Conservation (phyloP, 2,888 invertebrate species). For the Callyntrura sp. region DNA sequence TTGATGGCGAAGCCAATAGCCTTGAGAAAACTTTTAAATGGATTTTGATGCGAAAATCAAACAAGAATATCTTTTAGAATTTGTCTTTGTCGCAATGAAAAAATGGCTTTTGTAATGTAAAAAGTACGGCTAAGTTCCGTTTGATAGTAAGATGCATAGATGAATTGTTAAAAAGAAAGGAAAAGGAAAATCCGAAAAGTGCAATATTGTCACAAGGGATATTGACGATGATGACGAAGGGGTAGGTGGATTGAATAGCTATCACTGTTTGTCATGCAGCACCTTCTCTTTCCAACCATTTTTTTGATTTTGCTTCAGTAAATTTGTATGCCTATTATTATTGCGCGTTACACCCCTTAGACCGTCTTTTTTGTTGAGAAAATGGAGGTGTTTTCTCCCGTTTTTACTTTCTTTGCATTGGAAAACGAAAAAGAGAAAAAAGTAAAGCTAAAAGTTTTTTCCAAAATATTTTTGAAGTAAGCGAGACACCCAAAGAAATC, state of each 20-base stretch:
- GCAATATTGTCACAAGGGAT: slow-evolving; percentile 52
- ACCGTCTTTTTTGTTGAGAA: background rate
- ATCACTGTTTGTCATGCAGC: background rate
- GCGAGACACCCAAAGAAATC: background rate
- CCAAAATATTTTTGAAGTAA: background rate
- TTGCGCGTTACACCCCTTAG: background rate
- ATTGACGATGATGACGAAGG: too few relatives aligned
- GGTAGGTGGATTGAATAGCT: background rate
- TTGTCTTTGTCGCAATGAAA: background rate
- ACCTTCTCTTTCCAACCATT: background rate
- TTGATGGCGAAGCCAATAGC: too few relatives aligned
- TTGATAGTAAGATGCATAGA: background rate
- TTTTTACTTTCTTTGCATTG: background rate
- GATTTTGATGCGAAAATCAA: slow-evolving; percentile 8
- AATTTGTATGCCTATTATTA: too few relatives aligned
- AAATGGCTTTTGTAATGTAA: background rate
- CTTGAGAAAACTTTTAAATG: background rate
- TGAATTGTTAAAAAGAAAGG: background rate
- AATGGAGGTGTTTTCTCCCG: background rate
- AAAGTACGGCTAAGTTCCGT: background rate
- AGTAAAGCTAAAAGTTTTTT: slow-evolving; percentile 18
- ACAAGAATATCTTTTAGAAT: background rate
- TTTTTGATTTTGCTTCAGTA: background rate
- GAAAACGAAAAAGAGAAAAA: background rate
- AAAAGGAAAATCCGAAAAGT: slow-evolving; percentile 20